Base-by-base conservation (phyloP, 2,113 vertebrate species). In the Lagopus leucura region DNA sequence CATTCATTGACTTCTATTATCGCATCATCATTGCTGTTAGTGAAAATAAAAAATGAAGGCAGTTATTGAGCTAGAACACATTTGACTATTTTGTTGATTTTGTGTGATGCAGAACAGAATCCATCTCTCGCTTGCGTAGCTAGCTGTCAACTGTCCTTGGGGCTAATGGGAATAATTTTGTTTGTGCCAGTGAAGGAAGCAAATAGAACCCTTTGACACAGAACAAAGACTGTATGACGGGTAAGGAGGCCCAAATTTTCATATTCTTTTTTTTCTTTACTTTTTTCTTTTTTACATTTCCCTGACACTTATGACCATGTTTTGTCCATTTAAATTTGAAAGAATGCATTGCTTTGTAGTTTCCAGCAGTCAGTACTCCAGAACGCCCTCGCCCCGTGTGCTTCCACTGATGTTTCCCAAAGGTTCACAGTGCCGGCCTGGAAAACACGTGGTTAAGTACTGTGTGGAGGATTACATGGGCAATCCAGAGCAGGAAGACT, bases 161-260 rank as follows among this genome's bases (percentile, higher is more conserved):
- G 96, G 94, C 93, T 95, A 94, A 91, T 94, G 93, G 85, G 82
- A 96, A 58, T 95, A 89, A 91, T 85, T 96, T 94, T 95, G 82
- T 95, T 96, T 96, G 88, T 95, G 93, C 88, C 94, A 92, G 85
- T 94, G 94, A 95, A 95, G 93, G 93, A 96, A 88, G 94, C 93
- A 95, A 85, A 95, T 96, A 96, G 82, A 92, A 45, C 40, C 92
- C 94, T 45, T 80, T 95, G 92, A 91, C 85, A 85, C 92, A 94
- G 91, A 92, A 85, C 94, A 95, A 87, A 96, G 93, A 66, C 89
- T 92, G 24, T 95, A 79, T 89, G 88, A 94, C 14, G 92, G 94
- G 85, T 96, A 95, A 96, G 93, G 82, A 95, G 92, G 95, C 92
- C 94, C 93, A 91, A 45, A 78, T 93, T 96, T 96, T 93, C 54